phyloP scores from a whole-genome alignment of 2,888 invertebrate species.

The Melanargia galathea region DNA sequence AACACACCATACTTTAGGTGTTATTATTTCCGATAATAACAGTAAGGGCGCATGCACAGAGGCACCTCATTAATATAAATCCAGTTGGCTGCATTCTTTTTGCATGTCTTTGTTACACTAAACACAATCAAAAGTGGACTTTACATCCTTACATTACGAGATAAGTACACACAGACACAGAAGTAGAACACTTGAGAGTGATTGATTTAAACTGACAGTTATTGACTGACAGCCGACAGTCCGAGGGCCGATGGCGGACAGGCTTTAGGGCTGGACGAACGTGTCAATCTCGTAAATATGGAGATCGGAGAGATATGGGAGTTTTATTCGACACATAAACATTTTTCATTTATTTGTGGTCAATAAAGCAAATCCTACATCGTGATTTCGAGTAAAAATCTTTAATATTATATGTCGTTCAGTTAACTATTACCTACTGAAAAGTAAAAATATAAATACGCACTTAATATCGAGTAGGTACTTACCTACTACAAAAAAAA shows the following conservation, averaged over 20 bases:
- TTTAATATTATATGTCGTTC: not conserved
- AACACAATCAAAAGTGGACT: constrained; percentile 22
- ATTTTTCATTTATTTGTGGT: constrained; percentile 36
- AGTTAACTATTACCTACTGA: too few species aligned
- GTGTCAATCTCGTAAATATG: constrained; percentile 51
- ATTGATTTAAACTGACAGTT: constrained; percentile 56
- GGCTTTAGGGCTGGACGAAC: constrained; percentile 41
- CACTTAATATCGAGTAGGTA: too few species aligned
- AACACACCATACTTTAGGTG: not conserved
- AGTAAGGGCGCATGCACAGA: constrained; percentile 32
- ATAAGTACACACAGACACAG: constrained; percentile 14
- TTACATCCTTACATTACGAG: constrained; percentile 27
- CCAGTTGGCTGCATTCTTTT: constrained; percentile 33
- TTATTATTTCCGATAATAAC: constrained; percentile 32
- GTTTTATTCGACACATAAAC: constrained; percentile 46
- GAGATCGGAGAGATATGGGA: constrained; percentile 47
- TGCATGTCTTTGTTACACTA: constrained; percentile 1
- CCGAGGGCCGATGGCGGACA: constrained; percentile 38
- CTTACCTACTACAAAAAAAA: too few species aligned
- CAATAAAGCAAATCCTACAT: constrained; percentile 28
- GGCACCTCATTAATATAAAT: constrained; percentile 41
- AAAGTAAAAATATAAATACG: too few species aligned
- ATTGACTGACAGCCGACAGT: constrained; percentile 47
- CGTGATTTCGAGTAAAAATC: not conserved
- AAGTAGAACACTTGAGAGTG: constrained; percentile 39